phyloP scores from a whole-genome alignment of 2,888 invertebrate species.

The Pterostichus madidus region DNA sequence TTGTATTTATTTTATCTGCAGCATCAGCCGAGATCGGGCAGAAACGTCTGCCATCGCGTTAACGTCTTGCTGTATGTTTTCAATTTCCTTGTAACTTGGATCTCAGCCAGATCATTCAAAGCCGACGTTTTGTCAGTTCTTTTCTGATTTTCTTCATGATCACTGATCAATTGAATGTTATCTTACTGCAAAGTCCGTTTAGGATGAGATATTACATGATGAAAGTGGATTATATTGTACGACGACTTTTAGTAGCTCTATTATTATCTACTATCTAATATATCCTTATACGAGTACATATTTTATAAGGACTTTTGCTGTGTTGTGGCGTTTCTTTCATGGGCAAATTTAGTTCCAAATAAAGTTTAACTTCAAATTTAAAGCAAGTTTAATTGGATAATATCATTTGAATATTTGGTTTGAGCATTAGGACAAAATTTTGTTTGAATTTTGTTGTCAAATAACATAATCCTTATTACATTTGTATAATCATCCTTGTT shows the following conservation, averaged over 20 bases:
- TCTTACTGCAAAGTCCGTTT: conserved; percentile 36
- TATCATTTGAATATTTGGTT: neutral
- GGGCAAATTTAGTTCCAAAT: neutral
- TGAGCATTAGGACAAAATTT: neutral
- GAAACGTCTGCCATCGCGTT: conserved; percentile 47
- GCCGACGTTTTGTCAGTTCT: conserved; percentile 52
- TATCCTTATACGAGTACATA: conserved; percentile 8
- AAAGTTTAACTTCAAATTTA: neutral
- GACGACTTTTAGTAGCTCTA: conserved; percentile 39
- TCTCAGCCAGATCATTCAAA: conserved; percentile 57
- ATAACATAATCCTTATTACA: too few species aligned
- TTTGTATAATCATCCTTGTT: too few species aligned
- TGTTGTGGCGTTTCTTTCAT: neutral
- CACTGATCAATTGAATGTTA: conserved; percentile 46
- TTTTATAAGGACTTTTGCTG: conserved; percentile 2
- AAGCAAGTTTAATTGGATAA: neutral
- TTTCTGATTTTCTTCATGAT: conserved; percentile 52
- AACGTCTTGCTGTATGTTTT: conserved; percentile 58
- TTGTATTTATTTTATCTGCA: conserved; percentile 44
- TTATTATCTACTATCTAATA: conserved; percentile 22
- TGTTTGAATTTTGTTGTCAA: neutral
- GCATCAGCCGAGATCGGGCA: neutral
- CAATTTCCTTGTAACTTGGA: conserved; percentile 57
- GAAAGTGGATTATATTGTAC: conserved; percentile 36
- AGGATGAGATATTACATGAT: conserved; percentile 46